phyloP scores from a whole-genome alignment of 2,888 invertebrate genomes.

The Timema podura region DNA sequence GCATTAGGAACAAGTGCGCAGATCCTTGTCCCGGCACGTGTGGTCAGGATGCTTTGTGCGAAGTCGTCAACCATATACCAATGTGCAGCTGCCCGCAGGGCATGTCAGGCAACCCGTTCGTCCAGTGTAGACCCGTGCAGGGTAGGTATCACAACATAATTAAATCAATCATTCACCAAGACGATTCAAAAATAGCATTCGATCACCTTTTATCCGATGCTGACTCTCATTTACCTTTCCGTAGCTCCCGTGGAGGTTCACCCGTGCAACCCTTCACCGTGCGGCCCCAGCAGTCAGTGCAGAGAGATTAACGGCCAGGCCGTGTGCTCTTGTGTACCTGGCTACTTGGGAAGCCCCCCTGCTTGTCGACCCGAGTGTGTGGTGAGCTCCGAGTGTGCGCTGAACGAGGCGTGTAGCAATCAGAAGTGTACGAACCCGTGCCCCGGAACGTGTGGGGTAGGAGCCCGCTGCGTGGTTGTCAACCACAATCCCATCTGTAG shows the following conservation, averaged over 20 bases:
- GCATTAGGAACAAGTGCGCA: constrained; percentile 62
- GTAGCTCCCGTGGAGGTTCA: constrained; percentile 50
- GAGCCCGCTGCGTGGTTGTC: constrained; percentile 65
- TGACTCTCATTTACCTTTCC: constrained; percentile 29
- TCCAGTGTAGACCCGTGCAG: constrained; percentile 52
- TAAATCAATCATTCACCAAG: no score
- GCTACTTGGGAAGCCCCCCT: constrained; percentile 50
- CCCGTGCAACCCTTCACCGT: constrained; percentile 58
- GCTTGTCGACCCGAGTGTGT: constrained; percentile 51
- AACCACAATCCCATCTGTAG: constrained; percentile 76
- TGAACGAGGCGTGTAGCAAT: constrained; percentile 51
- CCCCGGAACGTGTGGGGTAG: constrained; percentile 55
- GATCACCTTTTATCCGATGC: no score
- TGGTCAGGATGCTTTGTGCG: constrained; percentile 64
- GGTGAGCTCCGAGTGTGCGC: constrained; percentile 51
- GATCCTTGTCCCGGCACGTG: constrained; percentile 70
- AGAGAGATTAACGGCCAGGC: constrained; percentile 48
- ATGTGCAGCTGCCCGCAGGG: constrained; percentile 59
- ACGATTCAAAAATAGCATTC: no score
- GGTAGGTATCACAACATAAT: constrained; percentile 26
- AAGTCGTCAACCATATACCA: constrained; percentile 67
- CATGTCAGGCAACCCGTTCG: constrained; percentile 66
- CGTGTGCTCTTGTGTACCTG: constrained; percentile 49
- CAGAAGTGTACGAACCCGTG: constrained; percentile 53
- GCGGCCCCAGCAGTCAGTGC: constrained; percentile 51